A percentile compares a stretch with the other conserved stretches of the same genome.
Conservation (phyloP, 2,113 vertebrate genomes). For the Lepidothrix coronata region DNA sequence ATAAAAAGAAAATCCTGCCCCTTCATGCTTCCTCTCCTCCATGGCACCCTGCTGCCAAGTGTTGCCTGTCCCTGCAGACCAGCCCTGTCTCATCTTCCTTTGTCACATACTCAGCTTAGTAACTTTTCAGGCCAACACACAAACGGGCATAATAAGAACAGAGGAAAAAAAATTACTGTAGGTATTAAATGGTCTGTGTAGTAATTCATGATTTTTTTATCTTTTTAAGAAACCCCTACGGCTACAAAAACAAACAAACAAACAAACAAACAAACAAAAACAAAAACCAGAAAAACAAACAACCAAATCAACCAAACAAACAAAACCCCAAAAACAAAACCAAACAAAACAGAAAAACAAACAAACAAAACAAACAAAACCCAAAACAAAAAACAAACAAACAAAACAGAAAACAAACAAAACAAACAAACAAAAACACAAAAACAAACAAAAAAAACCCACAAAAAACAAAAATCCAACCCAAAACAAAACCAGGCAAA, state of each 20-base stretch:
- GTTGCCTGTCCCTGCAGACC: background rate
- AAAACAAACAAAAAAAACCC: background rate
- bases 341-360: too few species aligned
- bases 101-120: background rate
- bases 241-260: background rate
- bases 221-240: background rate
- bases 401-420: too few species aligned
- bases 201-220: background rate
- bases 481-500: background rate
- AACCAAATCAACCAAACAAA: too few species aligned
- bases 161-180: background rate
- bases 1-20: background rate
- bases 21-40: background rate
- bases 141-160: background rate
- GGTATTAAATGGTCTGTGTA: background rate
- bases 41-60: background rate
- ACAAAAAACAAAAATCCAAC: background rate
- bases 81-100: background rate
- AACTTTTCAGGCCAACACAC: background rate
- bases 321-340: background rate
- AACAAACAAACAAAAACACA: too few species aligned
- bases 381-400: background rate
- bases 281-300: too few species aligned
- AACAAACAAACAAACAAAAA: background rate
- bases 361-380: too few species aligned